Percentiles rank a stretch among this genome's conserved stretches.
Evolutionary conservation across 2,888 invertebrate species (phyloP).

Genomic region (Acanthococcus lagerstroemiae): DNA sequence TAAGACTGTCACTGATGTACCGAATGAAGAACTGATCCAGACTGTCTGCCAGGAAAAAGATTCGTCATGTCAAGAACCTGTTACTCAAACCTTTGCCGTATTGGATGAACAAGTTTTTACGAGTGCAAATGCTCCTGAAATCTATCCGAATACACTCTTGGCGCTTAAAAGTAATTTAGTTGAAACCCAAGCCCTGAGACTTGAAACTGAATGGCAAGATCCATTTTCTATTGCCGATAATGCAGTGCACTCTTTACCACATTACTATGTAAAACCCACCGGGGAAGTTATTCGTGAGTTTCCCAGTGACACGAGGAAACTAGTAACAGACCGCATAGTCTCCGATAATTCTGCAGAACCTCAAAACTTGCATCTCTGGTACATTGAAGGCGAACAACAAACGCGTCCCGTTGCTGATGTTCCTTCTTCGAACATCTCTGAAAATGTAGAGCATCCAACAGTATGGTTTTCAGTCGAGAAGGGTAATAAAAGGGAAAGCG

Average conservation of each 20-base stretch:
- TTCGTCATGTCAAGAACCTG: no score
- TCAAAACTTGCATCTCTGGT: background rate
- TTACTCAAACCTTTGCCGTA: background rate
- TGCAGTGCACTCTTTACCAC: background rate
- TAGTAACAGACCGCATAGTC: no score
- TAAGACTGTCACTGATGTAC: no score
- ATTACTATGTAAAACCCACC: conserved; percentile 12
- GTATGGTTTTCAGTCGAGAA: conserved; percentile 13
- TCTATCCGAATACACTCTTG: no score
- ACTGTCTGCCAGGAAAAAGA: no score
- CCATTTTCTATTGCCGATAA: background rate
- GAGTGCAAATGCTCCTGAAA: background rate
- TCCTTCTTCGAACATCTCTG: background rate
- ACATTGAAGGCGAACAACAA: no score
- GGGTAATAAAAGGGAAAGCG: background rate
- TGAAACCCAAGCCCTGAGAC: no score
- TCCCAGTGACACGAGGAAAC: background rate
- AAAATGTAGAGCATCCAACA: conserved; percentile 3
- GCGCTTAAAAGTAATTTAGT: no score
- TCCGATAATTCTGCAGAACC: no score
- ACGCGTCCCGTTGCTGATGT: no score
- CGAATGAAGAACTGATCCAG: no score
- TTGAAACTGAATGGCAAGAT: background rate
- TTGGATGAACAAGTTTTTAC: background rate
- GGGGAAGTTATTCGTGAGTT: conserved; percentile 22